Evolutionary conservation across 1,140 invertebrate species (phyloP), one percentile per base, ranked within the genome.

Genomic region (Drosophila azteca): DNA sequence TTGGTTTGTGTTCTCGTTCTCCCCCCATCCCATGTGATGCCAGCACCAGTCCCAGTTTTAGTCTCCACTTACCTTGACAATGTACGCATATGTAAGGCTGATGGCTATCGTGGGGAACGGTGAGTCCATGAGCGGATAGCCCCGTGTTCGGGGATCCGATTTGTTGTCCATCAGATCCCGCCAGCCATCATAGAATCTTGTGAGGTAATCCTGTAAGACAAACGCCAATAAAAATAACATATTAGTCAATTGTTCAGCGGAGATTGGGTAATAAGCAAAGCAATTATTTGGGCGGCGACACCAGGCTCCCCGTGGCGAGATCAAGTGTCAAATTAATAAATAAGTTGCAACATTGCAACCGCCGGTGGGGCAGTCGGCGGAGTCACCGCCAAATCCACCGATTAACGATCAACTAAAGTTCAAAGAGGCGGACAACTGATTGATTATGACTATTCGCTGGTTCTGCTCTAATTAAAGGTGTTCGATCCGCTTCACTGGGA

Each of bases 111-210:
- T 98, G 35, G 97, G 96, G 49, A 95, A 93, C 62, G 96, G 96
- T 17, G 95, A 94, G 87, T 94, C 94, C 96, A 98, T 97, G 70
- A 98, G 91, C 51, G 95, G 93, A 96, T 96, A 98, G 83, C 95
- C 93, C 87, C 95, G 95, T 59, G 97, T 96, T 77, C 97, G 93
- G n/a, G 94, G 95, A 93, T 97, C 96, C 94, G 93, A 79, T 88
- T 95, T 94, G 90, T 96, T 95, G 77, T 95, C 94, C 95, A 96
- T 95, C 44, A 96, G 79, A 84, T 96, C 94, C 66, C 93, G 89
- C 89, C 94, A 95, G 57, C 92, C 92, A 63, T 94, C 93, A 67
- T 93, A 93, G 20, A 94, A 63, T 53, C 62, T 84, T 90, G 73
- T 65, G 53, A 93, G 81, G 93, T 92, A 80, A 90, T 92, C 66